Conservation (phyloP, 2,113 vertebrate species). For the Litocranius walleri region DNA sequence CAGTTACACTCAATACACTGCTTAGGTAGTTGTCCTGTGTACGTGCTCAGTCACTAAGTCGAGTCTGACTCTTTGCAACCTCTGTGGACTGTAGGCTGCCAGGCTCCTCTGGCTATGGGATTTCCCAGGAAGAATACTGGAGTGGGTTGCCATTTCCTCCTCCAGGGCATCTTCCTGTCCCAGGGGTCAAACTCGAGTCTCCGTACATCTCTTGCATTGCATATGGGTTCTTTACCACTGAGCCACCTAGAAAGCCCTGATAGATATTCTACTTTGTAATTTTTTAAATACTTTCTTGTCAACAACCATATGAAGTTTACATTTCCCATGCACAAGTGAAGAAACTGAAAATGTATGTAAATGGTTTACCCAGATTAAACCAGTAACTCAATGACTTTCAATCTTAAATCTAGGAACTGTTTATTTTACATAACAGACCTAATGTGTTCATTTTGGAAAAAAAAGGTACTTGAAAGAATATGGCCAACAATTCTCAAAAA, state of each 20-base stretch:
- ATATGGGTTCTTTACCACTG: neutral
- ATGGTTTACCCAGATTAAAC: neutral
- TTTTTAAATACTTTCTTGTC: neutral
- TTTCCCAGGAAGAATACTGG: neutral
- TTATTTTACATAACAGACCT: neutral
- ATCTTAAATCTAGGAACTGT: neutral
- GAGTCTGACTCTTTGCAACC: neutral
- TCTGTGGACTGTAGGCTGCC: neutral
- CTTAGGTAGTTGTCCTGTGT: neutral
- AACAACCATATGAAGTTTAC: neutral
- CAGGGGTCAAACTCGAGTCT: neutral
- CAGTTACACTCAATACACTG: neutral
- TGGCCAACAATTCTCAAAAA: neutral
- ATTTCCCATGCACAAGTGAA: constrained; percentile 1
- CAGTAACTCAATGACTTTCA: neutral
- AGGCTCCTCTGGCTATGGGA: neutral
- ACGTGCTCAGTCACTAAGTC: neutral
- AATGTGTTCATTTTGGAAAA: neutral
- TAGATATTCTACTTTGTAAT: neutral
- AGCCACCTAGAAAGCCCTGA: neutral
- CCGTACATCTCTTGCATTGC: neutral
- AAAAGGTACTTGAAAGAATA: neutral
- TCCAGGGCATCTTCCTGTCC: neutral
- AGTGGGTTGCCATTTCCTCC: neutral
- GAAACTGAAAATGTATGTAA: neutral